Percentiles rank a stretch among this genome's conserved stretches.
Conservation (phyloP, 2,888 invertebrate species). For the Heteropelma amictum region DNA sequence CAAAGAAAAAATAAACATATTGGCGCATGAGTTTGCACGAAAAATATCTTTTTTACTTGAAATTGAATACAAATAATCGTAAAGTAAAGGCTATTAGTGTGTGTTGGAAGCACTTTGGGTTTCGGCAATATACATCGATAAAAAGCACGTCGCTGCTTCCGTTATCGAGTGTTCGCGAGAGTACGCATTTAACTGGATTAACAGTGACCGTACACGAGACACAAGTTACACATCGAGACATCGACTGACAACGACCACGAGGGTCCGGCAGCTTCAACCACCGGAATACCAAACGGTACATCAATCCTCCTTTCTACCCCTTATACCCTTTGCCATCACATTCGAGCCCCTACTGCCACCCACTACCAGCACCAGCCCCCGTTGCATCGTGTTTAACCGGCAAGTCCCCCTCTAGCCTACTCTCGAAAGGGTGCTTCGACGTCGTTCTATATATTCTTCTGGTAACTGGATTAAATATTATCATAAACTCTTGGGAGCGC, state of each 20-base stretch:
- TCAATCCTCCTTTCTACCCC: conserved; percentile 18
- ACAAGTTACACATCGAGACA: conserved; percentile 62
- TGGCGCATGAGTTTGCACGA: too few species aligned
- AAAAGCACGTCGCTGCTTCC: conserved; percentile 30
- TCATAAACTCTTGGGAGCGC: conserved; percentile 67
- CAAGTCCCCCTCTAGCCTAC: not conserved
- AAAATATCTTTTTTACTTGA: not conserved
- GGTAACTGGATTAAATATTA: conserved; percentile 74
- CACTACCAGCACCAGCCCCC: not conserved
- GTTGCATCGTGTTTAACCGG: not conserved
- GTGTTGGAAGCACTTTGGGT: not conserved
- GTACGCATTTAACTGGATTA: conserved; percentile 71
- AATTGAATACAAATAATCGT: too few species aligned
- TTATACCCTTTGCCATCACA: conserved; percentile 7
- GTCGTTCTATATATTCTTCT: conserved; percentile 46
- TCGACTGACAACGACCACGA: conserved; percentile 67
- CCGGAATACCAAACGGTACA: conserved; percentile 35
- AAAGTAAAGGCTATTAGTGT: conserved; percentile 4
- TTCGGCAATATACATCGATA: not conserved
- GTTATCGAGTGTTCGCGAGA: conserved; percentile 44
- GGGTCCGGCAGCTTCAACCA: conserved; percentile 56
- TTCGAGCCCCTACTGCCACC: conserved; percentile 25
- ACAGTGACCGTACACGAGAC: conserved; percentile 56
- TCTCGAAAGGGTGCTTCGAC: not conserved
- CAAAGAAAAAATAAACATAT: too few species aligned